Conservation (phyloP, 2,113 vertebrate genomes). For the Oxygymnocypris stewartii region DNA sequence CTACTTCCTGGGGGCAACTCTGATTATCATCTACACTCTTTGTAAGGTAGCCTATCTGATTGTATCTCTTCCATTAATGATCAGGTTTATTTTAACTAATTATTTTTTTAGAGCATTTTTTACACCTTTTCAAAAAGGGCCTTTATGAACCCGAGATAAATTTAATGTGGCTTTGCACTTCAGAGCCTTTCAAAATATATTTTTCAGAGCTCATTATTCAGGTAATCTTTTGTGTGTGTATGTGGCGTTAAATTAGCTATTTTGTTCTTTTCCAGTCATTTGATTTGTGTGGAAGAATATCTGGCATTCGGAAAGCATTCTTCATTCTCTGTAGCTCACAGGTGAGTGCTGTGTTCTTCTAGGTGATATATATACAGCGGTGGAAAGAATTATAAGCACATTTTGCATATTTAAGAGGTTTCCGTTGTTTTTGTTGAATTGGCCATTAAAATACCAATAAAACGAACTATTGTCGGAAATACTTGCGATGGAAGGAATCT, state of each 20-base stretch:
- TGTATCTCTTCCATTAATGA: neutral
- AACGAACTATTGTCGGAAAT: too few relatives aligned
- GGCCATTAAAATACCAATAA: too few relatives aligned
- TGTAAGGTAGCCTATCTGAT: constrained; percentile 81
- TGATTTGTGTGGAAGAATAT: constrained; percentile 90
- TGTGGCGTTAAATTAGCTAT: neutral
- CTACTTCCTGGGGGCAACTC: constrained; percentile 89
- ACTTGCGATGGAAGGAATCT: too few relatives aligned
- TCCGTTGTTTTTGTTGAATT: too few relatives aligned
- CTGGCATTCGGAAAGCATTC: constrained; percentile 86
- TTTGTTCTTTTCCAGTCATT: constrained; percentile 81
- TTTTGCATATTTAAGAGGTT: too few relatives aligned
- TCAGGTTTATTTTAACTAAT: neutral
- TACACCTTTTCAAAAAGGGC: neutral
- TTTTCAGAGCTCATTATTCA: neutral
- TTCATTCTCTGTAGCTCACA: constrained; percentile 88
- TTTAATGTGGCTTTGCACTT: neutral
- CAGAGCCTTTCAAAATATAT: neutral
- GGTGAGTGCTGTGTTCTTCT: constrained; percentile 71
- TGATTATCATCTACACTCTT: constrained; percentile 94
- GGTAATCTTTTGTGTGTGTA: neutral
- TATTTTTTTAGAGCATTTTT: neutral
- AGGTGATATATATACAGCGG: too few relatives aligned
- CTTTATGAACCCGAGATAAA: neutral
- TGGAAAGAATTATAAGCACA: too few relatives aligned